Percentiles rank a stretch among this genome's conserved stretches.
Conservation (phyloP, 2,113 vertebrate species). For the Gobio gobio region DNA sequence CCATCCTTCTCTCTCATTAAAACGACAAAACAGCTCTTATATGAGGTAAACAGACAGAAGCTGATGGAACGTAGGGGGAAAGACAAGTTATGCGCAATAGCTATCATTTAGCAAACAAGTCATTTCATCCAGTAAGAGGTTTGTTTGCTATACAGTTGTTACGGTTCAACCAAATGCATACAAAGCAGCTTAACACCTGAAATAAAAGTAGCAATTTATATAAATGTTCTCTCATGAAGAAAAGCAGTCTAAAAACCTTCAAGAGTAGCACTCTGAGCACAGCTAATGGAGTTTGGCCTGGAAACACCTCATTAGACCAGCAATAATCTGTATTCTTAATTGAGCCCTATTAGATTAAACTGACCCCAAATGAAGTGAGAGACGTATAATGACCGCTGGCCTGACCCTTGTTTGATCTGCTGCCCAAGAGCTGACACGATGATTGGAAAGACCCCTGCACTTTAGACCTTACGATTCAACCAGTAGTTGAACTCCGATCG, state of each 20-base stretch:
- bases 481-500: slow-evolving; percentile 67
- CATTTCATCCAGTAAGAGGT: neutral
- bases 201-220: neutral
- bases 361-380: slow-evolving; percentile 49
- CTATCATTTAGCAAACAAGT: slow-evolving; percentile 2
- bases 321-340: slow-evolving; percentile 55
- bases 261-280: slow-evolving; percentile 2
- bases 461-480: slow-evolving; percentile 58
- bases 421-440: slow-evolving; percentile 63
- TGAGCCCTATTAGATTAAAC: slow-evolving; percentile 51
- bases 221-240: neutral
- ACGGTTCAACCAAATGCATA: neutral
- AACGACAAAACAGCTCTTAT: slow-evolving; percentile 21
- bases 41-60: neutral
- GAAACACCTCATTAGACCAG: slow-evolving; percentile 36
- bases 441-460: slow-evolving; percentile 68
- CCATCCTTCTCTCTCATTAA: slow-evolving; percentile 23
- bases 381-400: slow-evolving; percentile 40
- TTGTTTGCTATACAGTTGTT: slow-evolving; percentile 1
- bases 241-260: neutral
- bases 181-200: slow-evolving; percentile 12
- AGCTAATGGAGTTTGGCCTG: slow-evolving; percentile 48
- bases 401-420: slow-evolving; percentile 64
- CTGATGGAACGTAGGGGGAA: slow-evolving; percentile 4
- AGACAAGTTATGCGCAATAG: neutral